Evolutionary conservation across 2,888 invertebrate genomes (phyloP).

Genomic region (Isoperla grammatica): DNA sequence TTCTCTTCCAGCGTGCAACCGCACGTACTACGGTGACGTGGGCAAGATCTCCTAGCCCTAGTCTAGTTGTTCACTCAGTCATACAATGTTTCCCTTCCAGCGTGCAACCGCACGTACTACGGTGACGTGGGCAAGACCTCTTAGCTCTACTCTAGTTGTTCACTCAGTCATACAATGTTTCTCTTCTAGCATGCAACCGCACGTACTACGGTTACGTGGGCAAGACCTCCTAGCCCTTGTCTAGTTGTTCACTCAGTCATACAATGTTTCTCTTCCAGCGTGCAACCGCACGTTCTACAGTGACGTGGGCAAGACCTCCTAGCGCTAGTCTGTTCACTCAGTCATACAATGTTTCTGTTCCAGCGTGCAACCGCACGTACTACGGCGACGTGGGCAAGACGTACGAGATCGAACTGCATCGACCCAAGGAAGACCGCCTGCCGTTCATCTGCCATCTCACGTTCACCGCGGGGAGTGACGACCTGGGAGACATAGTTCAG

Average conservation of each 20-base stretch:
- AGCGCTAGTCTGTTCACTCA: too few relatives aligned
- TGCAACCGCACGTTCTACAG: conserved; percentile 90
- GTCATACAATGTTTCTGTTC: too few relatives aligned
- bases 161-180: too few relatives aligned
- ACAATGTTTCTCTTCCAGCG: too few relatives aligned
- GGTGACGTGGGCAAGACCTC: conserved; percentile 81
- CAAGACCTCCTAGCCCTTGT: too few relatives aligned
- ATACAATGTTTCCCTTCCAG: too few relatives aligned
- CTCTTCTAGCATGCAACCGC: conserved; percentile 79
- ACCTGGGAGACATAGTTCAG: conserved; percentile 82
- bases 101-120: conserved; percentile 86
- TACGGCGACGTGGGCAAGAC: conserved; percentile 84
- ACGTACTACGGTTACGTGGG: conserved; percentile 88
- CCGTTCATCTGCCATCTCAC: conserved; percentile 85
- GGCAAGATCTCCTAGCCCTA: too few relatives aligned
- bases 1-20: conserved; percentile 81
- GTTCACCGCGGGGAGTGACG: conserved; percentile 75
- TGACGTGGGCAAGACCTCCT: conserved; percentile 75
- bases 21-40: conserved; percentile 84
- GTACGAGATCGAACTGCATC: conserved; percentile 77
- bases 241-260: too few relatives aligned
- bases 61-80: too few relatives aligned
- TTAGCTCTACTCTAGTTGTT: too few relatives aligned
- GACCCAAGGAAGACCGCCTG: conserved; percentile 78
- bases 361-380: conserved; percentile 87